Evolutionary conservation across 2,888 invertebrate genomes (phyloP).

Genomic region (Frankliniella intonsa): DNA sequence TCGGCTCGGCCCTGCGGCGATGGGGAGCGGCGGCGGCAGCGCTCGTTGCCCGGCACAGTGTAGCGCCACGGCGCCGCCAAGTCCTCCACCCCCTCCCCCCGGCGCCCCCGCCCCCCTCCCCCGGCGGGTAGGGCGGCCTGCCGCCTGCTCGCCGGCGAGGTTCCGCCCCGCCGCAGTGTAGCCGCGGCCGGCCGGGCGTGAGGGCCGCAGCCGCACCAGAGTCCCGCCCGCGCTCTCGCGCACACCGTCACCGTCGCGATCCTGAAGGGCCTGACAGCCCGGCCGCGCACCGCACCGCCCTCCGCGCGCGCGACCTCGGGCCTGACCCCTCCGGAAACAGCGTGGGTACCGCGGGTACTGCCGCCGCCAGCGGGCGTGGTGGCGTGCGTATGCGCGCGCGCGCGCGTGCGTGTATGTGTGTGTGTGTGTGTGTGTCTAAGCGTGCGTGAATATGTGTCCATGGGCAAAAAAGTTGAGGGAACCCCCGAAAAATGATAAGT

Average conservation of each 20-base stretch:
- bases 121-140: neutral
- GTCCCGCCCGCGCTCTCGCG: constrained; percentile 24
- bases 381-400: no score
- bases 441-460: no score
- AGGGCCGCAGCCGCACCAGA: constrained; percentile 22
- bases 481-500: no score
- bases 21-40: neutral
- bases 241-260: neutral
- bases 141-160: neutral
- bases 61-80: neutral
- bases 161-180: neutral
- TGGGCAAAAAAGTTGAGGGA: no score
- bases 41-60: neutral
- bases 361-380: no score
- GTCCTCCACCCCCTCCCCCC: neutral
- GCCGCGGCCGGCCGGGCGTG: constrained; percentile 30
- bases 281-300: no score
- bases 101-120: neutral
- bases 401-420: no score
- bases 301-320: no score
- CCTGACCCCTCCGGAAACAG: no score
- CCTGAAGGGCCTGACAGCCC: no score
- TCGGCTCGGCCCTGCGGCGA: neutral
- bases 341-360: no score
- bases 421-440: no score